Percentiles rank a stretch among this genome's conserved stretches.
Conservation (phyloP, 1,140 invertebrate species). For the Agraylea sexmaculata region DNA sequence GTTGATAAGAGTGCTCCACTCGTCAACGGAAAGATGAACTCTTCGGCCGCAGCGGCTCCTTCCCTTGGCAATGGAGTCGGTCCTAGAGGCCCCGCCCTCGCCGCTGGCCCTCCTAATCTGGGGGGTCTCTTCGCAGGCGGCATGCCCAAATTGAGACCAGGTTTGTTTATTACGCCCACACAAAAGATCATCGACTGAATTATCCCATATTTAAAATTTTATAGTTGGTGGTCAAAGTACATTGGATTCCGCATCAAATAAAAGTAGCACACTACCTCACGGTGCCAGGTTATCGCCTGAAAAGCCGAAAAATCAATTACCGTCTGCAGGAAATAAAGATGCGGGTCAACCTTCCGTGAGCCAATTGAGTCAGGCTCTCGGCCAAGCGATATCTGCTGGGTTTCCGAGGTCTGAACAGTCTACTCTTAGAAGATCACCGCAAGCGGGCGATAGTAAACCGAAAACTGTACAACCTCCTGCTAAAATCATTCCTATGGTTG, state of each 20-base stretch:
- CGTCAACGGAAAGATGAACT: conserved; percentile 47
- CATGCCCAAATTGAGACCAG: conserved; percentile 73
- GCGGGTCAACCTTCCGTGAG: conserved; percentile 19
- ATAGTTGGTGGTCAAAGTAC: neutral
- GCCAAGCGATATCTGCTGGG: conserved; percentile 25
- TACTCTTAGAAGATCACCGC: no score
- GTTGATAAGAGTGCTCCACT: conserved; percentile 79
- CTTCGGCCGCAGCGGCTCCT: conserved; percentile 20
- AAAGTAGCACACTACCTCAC: conserved; percentile 4
- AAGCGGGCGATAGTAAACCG: no score
- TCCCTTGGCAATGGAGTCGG: conserved; percentile 28
- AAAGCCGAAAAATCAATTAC: conserved; percentile 8
- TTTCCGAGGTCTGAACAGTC: conserved; percentile 22
- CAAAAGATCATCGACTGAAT: conserved; percentile 3
- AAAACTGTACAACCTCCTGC: no score
- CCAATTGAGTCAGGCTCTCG: conserved; percentile 29
- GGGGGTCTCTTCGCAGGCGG: conserved; percentile 75
- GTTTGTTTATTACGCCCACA: neutral
- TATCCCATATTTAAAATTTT: no score
- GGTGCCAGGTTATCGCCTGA: conserved; percentile 11
- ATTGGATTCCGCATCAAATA: neutral
- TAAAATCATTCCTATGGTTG: no score
- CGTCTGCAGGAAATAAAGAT: conserved; percentile 1
- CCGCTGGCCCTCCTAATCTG: conserved; percentile 44
- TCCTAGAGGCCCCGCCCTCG: conserved; percentile 31